Percentiles rank a stretch among this genome's conserved stretches.
Conservation (phyloP, 1,140 invertebrate species). For the Drosophila arizonae region DNA sequence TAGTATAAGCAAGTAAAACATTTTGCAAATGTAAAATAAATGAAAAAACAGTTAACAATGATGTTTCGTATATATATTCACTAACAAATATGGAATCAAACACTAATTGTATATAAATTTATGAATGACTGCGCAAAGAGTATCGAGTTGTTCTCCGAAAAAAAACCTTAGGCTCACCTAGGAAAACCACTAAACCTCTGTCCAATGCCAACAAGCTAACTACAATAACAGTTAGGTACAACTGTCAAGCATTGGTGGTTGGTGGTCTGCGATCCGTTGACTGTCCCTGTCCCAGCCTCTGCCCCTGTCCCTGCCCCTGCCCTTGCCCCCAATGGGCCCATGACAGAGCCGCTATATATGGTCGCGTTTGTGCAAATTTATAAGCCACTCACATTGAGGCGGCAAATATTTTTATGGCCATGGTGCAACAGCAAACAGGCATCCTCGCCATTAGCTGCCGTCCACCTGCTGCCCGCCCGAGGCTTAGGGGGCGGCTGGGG, state of each 20-base stretch:
- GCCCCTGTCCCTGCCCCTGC: neutral
- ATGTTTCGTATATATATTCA: neutral
- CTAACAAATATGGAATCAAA: neutral
- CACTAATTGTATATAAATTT: too few species aligned
- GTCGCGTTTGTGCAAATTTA: slow-evolving; percentile 76
- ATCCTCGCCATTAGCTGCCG: slow-evolving; percentile 35
- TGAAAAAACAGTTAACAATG: neutral
- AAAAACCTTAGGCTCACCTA: slow-evolving; percentile 16
- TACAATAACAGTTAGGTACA: slow-evolving; percentile 64
- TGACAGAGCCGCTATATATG: slow-evolving; percentile 58
- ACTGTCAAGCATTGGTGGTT: slow-evolving; percentile 9
- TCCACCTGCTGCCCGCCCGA: slow-evolving; percentile 51
- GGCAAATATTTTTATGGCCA: slow-evolving; percentile 77
- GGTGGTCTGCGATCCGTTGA: slow-evolving; percentile 19
- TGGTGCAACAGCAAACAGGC: slow-evolving; percentile 41
- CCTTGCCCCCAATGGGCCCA: slow-evolving; percentile 49
- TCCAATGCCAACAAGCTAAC: slow-evolving; percentile 33
- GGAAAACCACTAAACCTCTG: slow-evolving; percentile 18
- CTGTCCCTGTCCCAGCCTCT: neutral
- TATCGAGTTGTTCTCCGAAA: too few species aligned
- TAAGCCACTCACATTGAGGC: slow-evolving; percentile 76
- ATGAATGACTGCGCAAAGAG: too few species aligned
- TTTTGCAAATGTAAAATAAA: slow-evolving; percentile 13
- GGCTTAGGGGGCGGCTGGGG: neutral
- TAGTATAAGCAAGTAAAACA: neutral